Evolutionary conservation across 2,888 invertebrate species (phyloP), one percentile per base, ranked within the genome.

Genomic region (Polietes domitor): DNA sequence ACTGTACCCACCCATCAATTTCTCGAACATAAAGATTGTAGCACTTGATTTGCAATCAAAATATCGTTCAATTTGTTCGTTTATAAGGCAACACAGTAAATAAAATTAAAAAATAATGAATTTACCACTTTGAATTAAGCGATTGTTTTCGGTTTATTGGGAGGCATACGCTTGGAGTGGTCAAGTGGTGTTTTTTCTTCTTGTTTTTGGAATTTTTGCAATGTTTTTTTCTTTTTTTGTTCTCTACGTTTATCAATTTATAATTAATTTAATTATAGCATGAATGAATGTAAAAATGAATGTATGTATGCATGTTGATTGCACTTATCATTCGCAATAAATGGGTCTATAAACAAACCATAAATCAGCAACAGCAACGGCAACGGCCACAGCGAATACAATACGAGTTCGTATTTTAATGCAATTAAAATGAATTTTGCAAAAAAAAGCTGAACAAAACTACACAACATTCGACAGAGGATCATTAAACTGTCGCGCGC

Each of bases 261-360:
- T 47, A 21, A 55, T 21, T 55, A 21, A 55, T 55, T 55, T 55
- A 55, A 55, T 55, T 55, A 55, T 17, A 55, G 53, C 15, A n/a
- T 47, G n/a, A 47, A 12, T 32, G 4, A 32, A 32, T 32, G 32
- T 47, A n/a, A 3, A 47, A 47, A 3, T 10, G 21, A 19, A 1
- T 1, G 10, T 4, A 21, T 21, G 5, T 21, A 19, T 55, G 53
- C 19, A 28, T 19, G 4, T 32, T 6, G 61, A 61, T 61, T 61
- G 24, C 15, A 28, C 26, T 61, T 17, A 61, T 61, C 28, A 28
- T 12, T 1, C 0, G 15, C 15, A 58, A 58, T 19, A 53, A 21
- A 17, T 50, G 19, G 2, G 19, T 55, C 24, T n/a, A 26, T 58
- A 58, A 58, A 58, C 58, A 58, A 58, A 58, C 12, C 19, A 12